Conservation (phyloP, 2,888 invertebrate species). For the Plagiodera versicolora region DNA sequence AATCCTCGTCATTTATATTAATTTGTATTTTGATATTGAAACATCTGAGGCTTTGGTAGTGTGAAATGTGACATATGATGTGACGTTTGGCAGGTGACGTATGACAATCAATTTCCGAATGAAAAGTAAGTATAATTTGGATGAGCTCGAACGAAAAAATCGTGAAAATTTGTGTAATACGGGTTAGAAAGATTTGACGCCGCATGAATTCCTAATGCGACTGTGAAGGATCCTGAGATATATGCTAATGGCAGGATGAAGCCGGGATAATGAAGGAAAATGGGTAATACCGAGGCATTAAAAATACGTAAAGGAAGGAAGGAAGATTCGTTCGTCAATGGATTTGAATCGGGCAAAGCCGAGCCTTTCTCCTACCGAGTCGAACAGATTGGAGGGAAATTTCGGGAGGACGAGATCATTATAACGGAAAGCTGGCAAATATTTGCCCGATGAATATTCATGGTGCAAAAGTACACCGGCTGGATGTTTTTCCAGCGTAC, state of each 20-base stretch:
- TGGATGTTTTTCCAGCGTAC: constrained; percentile 49
- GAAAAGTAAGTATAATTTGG: no score
- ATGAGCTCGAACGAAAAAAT: no score
- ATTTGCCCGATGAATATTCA: constrained; percentile 55
- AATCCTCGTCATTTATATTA: neutral
- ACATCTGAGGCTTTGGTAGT: no score
- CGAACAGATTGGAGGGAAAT: constrained; percentile 39
- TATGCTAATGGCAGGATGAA: neutral
- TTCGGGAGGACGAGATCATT: constrained; percentile 47
- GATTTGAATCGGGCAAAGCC: constrained; percentile 10
- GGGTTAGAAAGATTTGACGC: no score
- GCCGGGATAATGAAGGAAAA: neutral
- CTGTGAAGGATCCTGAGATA: neutral
- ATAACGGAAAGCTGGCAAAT: constrained; percentile 54
- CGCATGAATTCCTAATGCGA: no score
- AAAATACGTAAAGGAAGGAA: neutral
- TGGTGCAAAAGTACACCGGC: constrained; percentile 51
- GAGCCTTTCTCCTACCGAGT: constrained; percentile 31
- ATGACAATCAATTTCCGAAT: no score
- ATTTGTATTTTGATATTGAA: no score
- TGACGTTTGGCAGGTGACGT: no score
- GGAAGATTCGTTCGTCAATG: constrained; percentile 11
- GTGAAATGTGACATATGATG: no score
- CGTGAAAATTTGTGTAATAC: no score
- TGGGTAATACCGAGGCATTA: neutral